Base-by-base conservation (phyloP, 2,113 vertebrate genomes). In the Etheostoma cragini region DNA sequence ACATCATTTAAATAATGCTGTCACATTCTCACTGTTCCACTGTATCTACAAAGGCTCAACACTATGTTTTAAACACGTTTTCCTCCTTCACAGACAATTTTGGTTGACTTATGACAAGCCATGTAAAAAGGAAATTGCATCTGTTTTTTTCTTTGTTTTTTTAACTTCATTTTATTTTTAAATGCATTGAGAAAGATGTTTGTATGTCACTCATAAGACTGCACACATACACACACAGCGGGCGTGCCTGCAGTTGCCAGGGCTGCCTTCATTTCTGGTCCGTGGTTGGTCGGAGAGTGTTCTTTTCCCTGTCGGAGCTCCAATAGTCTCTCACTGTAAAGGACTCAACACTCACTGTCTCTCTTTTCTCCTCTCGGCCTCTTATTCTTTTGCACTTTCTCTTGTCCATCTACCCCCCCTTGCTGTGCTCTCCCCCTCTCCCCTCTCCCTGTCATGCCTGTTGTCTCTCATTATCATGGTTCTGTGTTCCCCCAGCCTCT, bases 11-110 rank as follows among this genome's bases (percentile, higher is more conserved):
- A 77, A 75, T 66, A 62, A 19, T 52, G 49, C 69, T 72, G 66
- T 85, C 83, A 81, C 58, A 71, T 38, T 49, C 54, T 80, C 21
- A 47, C 78, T 65, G 69, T 47, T 60, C 14, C 33, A 24, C 82
- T 78, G 26, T 91, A 89, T 92, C 91, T 92, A 89, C 87, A 92
- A 91, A 92, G 86, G 33, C 54, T 50, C 81, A 86, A 86, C 60
- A 57, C 56, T 50, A 52, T 57, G 73, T 80, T 81, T 50, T 63
- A 19, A 81, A 68, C 64, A 1, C 61, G 35, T 66, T 78, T 49
- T 26, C 24, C 66, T 63, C 17, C n/a, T 46, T 38, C 54, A 19
- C 80, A 46, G 30, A 68, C 57, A 45, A 7, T 77, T 68, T 63
- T 26, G 0, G 70, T 71, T 4, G 16, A 80, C 83, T 88, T 76